These are phyloP conservation scores for Pampus argenteus DNA, from an alignment of 2,797 vertebrate species.

Conservation along the genomic window DNA sequence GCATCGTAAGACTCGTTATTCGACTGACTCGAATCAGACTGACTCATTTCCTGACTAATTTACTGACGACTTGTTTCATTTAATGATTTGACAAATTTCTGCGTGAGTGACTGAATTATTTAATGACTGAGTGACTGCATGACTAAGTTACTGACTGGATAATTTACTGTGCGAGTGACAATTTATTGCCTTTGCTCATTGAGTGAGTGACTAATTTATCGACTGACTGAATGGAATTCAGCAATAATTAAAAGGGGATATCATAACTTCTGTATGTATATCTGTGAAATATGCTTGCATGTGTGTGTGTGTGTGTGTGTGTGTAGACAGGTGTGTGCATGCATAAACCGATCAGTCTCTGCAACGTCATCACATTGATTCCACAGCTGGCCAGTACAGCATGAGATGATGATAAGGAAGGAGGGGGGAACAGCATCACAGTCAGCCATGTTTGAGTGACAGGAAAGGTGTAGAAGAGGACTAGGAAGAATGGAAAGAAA, in stretches of 20 bases:
- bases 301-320: conserved; percentile 17
- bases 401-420: conserved; percentile 24
- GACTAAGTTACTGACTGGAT: conserved; percentile 43
- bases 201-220: conserved; percentile 61
- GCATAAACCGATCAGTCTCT: conserved; percentile 32
- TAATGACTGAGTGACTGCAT: conserved; percentile 20
- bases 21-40: conserved; percentile 59
- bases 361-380: conserved; percentile 45
- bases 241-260: conserved; percentile 28
- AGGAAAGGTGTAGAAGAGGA: conserved; percentile 9
- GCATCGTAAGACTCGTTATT: conserved; percentile 55
- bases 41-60: conserved; percentile 61
- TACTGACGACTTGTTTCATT: conserved; percentile 2
- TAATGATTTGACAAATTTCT: conserved; percentile 24
- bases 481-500: conserved; percentile 1
- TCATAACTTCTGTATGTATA: not conserved
- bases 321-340: conserved; percentile 16
- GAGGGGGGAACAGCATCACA: not conserved
- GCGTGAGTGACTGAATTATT: conserved; percentile 48
- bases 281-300: conserved; percentile 37
- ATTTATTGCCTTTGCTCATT: conserved; percentile 68
- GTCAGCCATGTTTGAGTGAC: conserved; percentile 20
- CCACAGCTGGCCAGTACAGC: conserved; percentile 7
- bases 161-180: conserved; percentile 66
- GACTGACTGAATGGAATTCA: conserved; percentile 52